A percentile compares a stretch with the other conserved stretches of the same genome.
These are phyloP conservation scores for Nesometra sesokonis DNA, from an alignment of 35 echinoderm and acorn worm species.

Conservation along the genomic window DNA sequence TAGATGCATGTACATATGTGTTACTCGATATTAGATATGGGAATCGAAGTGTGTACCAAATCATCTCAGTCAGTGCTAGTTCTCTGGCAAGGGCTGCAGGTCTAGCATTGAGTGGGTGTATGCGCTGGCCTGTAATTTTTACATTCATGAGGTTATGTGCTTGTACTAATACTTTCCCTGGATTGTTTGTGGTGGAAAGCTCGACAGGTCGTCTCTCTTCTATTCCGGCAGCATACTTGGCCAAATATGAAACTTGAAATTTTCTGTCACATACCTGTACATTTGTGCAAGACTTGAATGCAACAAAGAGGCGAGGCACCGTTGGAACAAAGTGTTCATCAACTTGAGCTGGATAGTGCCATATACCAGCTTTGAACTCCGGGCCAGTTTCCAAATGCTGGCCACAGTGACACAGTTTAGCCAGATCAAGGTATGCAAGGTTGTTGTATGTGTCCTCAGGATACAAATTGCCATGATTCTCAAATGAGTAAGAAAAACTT, in stretches of 20 bases:
- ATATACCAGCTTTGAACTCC: too few relatives aligned
- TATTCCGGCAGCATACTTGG: neutral
- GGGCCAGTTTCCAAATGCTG: too few relatives aligned
- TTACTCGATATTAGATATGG: conserved; percentile 14
- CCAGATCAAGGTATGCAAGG: too few relatives aligned
- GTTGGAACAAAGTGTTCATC: too few relatives aligned
- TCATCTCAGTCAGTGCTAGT: neutral
- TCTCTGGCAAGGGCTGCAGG: neutral
- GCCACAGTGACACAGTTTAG: too few relatives aligned
- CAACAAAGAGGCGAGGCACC: too few relatives aligned
- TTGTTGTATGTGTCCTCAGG: too few relatives aligned
- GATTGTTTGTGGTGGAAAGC: neutral
- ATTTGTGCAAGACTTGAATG: neutral
- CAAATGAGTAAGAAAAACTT: neutral
- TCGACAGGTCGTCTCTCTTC: neutral
- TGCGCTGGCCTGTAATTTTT: conserved; percentile 9
- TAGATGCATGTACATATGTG: conserved; percentile 14
- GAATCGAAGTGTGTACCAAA: neutral
- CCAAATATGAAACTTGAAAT: conserved; percentile 10
- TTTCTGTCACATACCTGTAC: conserved; percentile 1
- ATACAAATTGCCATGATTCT: too few relatives aligned
- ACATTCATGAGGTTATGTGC: neutral
- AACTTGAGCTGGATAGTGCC: too few relatives aligned
- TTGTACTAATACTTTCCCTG: neutral
- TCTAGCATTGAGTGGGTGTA: neutral